Base-by-base conservation (phyloP, 2,888 invertebrate genomes). In the Dilophus febrilis region DNA sequence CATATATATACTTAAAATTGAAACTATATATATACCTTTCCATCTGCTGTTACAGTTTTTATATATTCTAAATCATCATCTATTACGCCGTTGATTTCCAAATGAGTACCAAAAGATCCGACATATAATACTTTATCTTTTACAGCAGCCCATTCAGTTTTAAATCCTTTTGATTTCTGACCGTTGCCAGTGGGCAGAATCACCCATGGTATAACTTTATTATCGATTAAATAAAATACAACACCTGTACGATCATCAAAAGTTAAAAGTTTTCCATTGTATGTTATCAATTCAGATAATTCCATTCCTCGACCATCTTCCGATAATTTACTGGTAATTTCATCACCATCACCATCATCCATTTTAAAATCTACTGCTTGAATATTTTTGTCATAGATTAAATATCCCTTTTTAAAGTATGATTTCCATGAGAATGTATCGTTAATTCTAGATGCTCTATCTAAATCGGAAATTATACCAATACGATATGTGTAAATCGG, bases 181-280 rank as follows among this genome's bases (percentile, higher is more conserved):
- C 97, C 97, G 63, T 92, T 77, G 1, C 97, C 97, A 66, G 97
- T 95, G 40, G 81, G 71, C 34, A 98, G 64, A 44, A 97, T 70
- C 11, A 85, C 62, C 87, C 86, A 84, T 36, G 87, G 87, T 48
- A 78, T 68, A 31, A 76, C 70, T 55, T 69, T 71, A 45, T 78
- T 72, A 41, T 75, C 71, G 12, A 73, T 58, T 11, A 48, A 41
- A 58, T 82, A 76, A 64, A 83, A 94, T 5, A 95, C 67, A 57
- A 85, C 68, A 12, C 98, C 98, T 26, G 97, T 95, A 47, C 97
- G 70, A 63, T 98, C 97, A 64, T 97, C 97, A 56, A 94, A 84
- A 6, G 86, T 78, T 28, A 88, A 70, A 30, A 98, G 63, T 57
- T 74, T 77, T 1, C 94, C 95, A 66, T 98, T 82, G 58, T 85